phyloP scores from a whole-genome alignment of 2,797 vertebrate genomes.

The Zenarchopterus dispar region DNA sequence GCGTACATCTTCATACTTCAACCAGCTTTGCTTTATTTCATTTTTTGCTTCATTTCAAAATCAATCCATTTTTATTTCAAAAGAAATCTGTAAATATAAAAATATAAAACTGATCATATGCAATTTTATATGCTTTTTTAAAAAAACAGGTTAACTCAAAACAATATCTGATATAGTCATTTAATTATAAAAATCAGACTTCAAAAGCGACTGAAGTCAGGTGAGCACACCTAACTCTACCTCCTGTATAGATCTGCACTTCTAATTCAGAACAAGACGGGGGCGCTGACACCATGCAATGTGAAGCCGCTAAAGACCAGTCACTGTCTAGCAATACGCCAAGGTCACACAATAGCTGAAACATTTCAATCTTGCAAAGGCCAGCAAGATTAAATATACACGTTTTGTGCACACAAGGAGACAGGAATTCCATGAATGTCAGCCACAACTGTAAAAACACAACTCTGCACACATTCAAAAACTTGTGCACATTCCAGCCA shows the following conservation, averaged over 20 bases:
- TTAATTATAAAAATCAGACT: too few species aligned
- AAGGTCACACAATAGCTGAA: conserved; percentile 49
- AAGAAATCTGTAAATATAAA: too few species aligned
- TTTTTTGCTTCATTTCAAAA: neutral
- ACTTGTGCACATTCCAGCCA: conserved; percentile 54
- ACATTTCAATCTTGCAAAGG: conserved; percentile 41
- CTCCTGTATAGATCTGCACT: conserved; percentile 25
- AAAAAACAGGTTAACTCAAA: too few species aligned
- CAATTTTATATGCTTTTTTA: too few species aligned
- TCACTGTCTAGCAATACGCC: conserved; percentile 1
- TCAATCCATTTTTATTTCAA: too few species aligned
- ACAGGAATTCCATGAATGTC: conserved; percentile 76
- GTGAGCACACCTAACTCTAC: neutral
- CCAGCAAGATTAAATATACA: conserved; percentile 76
- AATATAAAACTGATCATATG: too few species aligned
- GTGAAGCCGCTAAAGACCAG: conserved; percentile 31
- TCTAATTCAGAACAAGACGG: conserved; percentile 48
- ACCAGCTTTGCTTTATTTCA: neutral
- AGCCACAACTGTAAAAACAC: conserved; percentile 72
- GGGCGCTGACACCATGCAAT: conserved; percentile 43
- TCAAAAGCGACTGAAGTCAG: neutral
- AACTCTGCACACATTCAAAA: conserved; percentile 53
- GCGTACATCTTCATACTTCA: too few species aligned
- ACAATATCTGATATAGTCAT: too few species aligned
- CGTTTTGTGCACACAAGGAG: conserved; percentile 41